phyloP scores from a whole-genome alignment of 2,888 invertebrate species.

The Parochlus steinenii region DNA sequence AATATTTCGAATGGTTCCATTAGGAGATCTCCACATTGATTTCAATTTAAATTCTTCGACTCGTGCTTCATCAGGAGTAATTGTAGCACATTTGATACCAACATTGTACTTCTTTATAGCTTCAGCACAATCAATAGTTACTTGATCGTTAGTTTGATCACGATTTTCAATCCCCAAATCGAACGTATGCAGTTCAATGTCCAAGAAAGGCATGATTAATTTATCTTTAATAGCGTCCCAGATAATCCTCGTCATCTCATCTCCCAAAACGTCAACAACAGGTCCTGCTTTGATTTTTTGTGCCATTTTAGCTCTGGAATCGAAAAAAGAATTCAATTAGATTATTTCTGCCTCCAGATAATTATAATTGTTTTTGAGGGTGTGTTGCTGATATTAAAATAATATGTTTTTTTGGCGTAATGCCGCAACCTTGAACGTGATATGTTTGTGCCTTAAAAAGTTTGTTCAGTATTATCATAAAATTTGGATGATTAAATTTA shows the following conservation, averaged over 20 bases:
- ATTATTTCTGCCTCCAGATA: no score
- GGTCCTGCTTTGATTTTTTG: slow-evolving; percentile 63
- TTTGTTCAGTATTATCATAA: no score
- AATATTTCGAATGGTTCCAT: slow-evolving; percentile 77
- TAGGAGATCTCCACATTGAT: slow-evolving; percentile 84
- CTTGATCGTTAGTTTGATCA: slow-evolving; percentile 86
- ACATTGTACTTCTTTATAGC: slow-evolving; percentile 95
- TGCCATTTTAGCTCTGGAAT: no score
- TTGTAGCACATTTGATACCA: slow-evolving; percentile 97
- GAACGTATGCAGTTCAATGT: slow-evolving; percentile 83
- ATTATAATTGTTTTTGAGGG: no score
- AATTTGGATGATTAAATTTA: no score
- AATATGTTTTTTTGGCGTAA: no score
- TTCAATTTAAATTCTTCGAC: slow-evolving; percentile 81
- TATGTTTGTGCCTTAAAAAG: no score
- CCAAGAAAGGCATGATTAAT: slow-evolving; percentile 87
- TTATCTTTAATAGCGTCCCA: slow-evolving; percentile 98
- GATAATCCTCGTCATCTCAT: slow-evolving; percentile 94
- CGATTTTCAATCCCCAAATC: slow-evolving; percentile 93
- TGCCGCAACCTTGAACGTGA: no score
- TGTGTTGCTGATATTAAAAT: no score
- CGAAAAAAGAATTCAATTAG: no score
- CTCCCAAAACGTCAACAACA: slow-evolving; percentile 84
- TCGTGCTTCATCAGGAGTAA: slow-evolving; percentile 93
- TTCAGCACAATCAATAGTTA: slow-evolving; percentile 92